phyloP scores from a whole-genome alignment of 2,113 vertebrate species.

The Andinoacara biseriatus region DNA sequence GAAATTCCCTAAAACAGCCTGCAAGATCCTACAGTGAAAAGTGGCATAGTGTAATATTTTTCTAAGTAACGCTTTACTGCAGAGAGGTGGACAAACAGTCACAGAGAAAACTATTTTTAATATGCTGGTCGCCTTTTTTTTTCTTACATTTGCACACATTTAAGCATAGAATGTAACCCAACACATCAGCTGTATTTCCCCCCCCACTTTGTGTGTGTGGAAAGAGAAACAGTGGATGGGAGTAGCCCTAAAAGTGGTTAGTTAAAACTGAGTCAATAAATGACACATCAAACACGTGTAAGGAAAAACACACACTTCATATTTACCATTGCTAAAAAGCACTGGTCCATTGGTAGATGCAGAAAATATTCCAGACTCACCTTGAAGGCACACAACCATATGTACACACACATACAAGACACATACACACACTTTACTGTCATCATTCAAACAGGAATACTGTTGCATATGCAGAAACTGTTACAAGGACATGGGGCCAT shows the following conservation, averaged over 20 bases:
- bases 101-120: neutral
- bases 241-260: neutral
- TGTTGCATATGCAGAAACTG: neutral
- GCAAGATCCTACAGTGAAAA: neutral
- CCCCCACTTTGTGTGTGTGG: neutral
- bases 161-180: neutral
- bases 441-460: neutral
- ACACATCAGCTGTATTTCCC: neutral
- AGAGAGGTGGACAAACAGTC: no score
- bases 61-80: no score
- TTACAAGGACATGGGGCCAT: neutral
- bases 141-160: neutral
- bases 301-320: neutral
- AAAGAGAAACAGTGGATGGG: neutral
- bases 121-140: neutral
- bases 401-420: neutral
- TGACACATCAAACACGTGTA: neutral
- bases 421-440: neutral
- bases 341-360: neutral
- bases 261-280: constrained; percentile 11
- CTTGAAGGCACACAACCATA: constrained; percentile 42
- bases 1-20: neutral
- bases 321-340: constrained; percentile 45
- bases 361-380: constrained; percentile 31
- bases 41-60: neutral